These are phyloP conservation scores for Poecilobothrus nobilitatus DNA, from an alignment of 2,888 invertebrate species.

Conservation along the genomic window DNA sequence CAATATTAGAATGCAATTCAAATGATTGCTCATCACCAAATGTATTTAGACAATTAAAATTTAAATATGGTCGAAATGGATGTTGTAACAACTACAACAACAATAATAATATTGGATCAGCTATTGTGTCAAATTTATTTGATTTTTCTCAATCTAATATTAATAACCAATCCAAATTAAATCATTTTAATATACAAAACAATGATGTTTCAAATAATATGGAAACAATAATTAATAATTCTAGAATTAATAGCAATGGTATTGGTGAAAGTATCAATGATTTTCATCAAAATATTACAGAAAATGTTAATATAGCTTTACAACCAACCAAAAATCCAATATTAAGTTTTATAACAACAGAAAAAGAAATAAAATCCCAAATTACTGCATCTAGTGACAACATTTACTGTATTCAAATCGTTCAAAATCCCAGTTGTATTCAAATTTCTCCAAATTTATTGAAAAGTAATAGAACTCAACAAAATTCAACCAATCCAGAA, in stretches of 20 bases:
- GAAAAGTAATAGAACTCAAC: neutral
- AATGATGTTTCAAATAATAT: no score
- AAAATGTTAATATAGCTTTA: neutral
- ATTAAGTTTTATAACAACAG: neutral
- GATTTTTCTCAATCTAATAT: no score
- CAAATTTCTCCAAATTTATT: neutral
- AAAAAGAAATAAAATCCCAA: neutral
- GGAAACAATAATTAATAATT: neutral
- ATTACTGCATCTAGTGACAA: neutral
- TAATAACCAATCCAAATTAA: no score
- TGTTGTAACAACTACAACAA: slow-evolving; percentile 33
- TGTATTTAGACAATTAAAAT: slow-evolving; percentile 43
- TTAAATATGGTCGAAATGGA: slow-evolving; percentile 48
- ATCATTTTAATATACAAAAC: no score
- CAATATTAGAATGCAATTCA: neutral
- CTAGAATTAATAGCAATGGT: neutral
- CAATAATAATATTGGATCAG: neutral
- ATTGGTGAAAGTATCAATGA: neutral
- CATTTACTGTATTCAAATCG: neutral
- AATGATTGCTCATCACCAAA: neutral
- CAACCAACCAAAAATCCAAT: neutral
- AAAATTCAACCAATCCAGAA: neutral
- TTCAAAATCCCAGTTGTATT: neutral
- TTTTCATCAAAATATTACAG: neutral
- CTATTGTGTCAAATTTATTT: no score